Percentiles rank a stretch among this genome's conserved stretches.
Evolutionary conservation across 2,797 vertebrate genomes (phyloP).

Genomic region (Pelodytes ibericus): DNA sequence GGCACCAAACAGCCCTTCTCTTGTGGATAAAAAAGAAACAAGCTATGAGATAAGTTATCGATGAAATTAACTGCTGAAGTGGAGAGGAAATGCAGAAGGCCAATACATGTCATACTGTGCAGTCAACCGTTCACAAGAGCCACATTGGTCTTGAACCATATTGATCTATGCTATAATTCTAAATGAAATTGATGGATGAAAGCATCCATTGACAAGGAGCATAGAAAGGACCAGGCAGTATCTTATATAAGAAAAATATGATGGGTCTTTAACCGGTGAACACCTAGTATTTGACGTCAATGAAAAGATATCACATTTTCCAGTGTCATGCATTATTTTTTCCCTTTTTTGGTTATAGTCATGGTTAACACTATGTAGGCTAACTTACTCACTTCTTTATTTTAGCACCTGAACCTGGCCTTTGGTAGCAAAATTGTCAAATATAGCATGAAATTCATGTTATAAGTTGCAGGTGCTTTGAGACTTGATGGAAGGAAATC

Average conservation of each 20-base stretch:
- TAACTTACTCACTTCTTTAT: too few species aligned
- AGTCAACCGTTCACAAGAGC: slow-evolving; percentile 69
- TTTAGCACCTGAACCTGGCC: too few species aligned
- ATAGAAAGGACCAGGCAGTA: slow-evolving; percentile 86
- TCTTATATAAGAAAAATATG: slow-evolving; percentile 82
- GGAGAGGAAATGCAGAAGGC: slow-evolving; percentile 71
- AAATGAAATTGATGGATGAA: slow-evolving; percentile 93
- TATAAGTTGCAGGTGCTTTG: too few species aligned
- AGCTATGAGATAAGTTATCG: slow-evolving; percentile 70
- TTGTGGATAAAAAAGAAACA: slow-evolving; percentile 66
- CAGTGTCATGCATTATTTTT: not conserved
- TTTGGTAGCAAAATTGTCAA: too few species aligned
- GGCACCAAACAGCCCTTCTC: slow-evolving; percentile 61
- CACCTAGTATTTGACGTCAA: slow-evolving; percentile 11
- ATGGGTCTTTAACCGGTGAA: slow-evolving; percentile 81
- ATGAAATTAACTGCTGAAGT: slow-evolving; percentile 75
- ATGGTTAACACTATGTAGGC: too few species aligned
- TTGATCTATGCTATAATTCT: slow-evolving; percentile 91
- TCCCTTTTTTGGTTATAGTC: not conserved
- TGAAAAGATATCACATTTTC: not conserved
- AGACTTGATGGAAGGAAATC: too few species aligned
- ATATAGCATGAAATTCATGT: too few species aligned
- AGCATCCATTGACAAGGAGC: slow-evolving; percentile 87
- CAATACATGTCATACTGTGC: slow-evolving; percentile 71
- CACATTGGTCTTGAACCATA: slow-evolving; percentile 85